Evolutionary conservation across 2,113 vertebrate genomes (phyloP).

Genomic region (Lucifuga dentata): DNA sequence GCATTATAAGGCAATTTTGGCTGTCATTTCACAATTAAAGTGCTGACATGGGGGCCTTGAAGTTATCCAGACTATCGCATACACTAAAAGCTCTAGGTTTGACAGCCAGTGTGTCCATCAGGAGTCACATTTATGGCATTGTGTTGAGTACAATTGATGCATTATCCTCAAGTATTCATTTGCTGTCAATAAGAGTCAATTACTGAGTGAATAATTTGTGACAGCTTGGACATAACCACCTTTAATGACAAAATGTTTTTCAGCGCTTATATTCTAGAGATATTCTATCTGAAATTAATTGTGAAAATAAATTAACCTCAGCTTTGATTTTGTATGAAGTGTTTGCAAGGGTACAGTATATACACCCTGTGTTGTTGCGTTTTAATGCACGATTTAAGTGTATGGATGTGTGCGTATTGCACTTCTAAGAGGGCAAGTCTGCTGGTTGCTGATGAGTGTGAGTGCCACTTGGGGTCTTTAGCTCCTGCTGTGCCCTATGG

Average conservation of each 20-base stretch:
- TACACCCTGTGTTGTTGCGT: too few species aligned
- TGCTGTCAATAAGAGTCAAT: too few species aligned
- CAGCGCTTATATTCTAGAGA: constrained; percentile 27
- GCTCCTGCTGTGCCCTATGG: constrained; percentile 57
- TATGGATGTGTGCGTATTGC: constrained; percentile 33
- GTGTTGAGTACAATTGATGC: constrained; percentile 21
- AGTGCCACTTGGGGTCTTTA: constrained; percentile 64
- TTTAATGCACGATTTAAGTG: neutral
- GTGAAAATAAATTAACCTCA: constrained; percentile 39
- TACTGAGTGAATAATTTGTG: constrained; percentile 2
- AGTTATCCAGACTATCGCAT: neutral
- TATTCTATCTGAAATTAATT: constrained; percentile 30
- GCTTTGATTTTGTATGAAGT: too few species aligned
- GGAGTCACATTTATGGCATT: too few species aligned
- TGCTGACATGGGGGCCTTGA: neutral
- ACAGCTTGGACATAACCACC: constrained; percentile 28
- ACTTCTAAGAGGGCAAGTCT: constrained; percentile 37
- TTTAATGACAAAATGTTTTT: constrained; percentile 35
- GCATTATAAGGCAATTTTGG: neutral
- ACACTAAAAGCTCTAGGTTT: constrained; percentile 14
- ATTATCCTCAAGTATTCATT: constrained; percentile 36
- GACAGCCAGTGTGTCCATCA: constrained; percentile 26
- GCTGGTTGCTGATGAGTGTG: constrained; percentile 48
- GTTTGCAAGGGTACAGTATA: too few species aligned
- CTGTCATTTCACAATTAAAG: constrained; percentile 17